Base-by-base conservation (phyloP, 2,797 vertebrate genomes). In the Carcharodon carcharias region DNA sequence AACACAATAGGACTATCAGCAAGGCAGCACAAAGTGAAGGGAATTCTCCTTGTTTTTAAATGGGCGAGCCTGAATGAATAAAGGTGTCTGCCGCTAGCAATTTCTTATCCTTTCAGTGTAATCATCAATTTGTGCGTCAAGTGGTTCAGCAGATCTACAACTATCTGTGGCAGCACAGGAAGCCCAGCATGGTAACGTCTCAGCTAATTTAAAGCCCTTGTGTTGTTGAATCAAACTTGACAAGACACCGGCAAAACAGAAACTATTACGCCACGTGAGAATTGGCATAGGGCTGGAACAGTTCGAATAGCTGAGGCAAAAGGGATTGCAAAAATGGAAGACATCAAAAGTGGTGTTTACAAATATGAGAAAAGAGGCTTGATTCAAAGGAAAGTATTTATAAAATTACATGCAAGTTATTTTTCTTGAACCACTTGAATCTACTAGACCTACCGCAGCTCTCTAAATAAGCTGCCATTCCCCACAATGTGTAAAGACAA, bases 191-290 rank as follows among this genome's bases (percentile, higher is more conserved):
- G 98, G 96, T 97, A 97, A 97, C 96, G 0, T 97, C 98, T 97
- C 96, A 97, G 97, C 98, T 98, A 97, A 98, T 98, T 98, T 98
- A 98, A 98, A 98, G 97, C 97, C 97, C 97, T 98, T 96, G 97
- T 97, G 98, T 97, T 96, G 97, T 96, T 16, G 97, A 98, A 98
- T 98, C 97, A 97, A 97, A 98, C 97, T 97, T 97, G 97, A 98
- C 97, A 98, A 97, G 97, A 97, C 96, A 96, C 97, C 96, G 97
- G 97, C 97, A 97, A 97, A 97, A 97, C 97, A 97, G 97, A 98
- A 97, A 97, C 97, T 98, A 97, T 98, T 98, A 98, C 97, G 96
- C 97, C 97, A 97, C 97, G 97, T 97, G 97, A 97, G 97, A 97
- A 97, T 96, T 50, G 85, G 97, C 50, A 96, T 97, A 97, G 96